Conservation (phyloP, 2,888 invertebrate species). For the Horisme vitalbata region DNA sequence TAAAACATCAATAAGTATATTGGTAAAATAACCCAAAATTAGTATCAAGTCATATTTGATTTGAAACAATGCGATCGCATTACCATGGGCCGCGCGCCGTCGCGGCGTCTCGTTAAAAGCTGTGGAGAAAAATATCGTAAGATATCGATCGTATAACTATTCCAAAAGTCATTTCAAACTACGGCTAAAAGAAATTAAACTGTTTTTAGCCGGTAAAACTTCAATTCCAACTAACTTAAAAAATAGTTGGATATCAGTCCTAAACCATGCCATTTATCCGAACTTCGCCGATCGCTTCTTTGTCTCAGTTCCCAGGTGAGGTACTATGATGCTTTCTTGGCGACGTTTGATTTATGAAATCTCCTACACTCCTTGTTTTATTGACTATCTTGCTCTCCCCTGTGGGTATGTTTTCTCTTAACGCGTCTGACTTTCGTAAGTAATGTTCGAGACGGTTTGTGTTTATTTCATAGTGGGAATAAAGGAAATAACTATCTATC, state of each 20-base stretch:
- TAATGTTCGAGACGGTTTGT: constrained; percentile 26
- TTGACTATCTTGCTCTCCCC: constrained; percentile 36
- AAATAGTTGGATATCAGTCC: constrained; percentile 3
- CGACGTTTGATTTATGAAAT: constrained; percentile 57
- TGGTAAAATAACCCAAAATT: too few relatives aligned
- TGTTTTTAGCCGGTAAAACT: constrained; percentile 1
- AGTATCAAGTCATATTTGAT: too few relatives aligned
- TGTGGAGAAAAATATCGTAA: too few relatives aligned
- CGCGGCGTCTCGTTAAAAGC: too few relatives aligned
- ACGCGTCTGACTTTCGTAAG: constrained; percentile 42
- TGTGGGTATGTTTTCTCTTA: constrained; percentile 48
- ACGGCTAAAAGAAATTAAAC: not conserved
- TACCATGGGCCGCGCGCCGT: too few relatives aligned
- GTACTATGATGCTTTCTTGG: constrained; percentile 43
- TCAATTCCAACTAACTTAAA: too few relatives aligned
- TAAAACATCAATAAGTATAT: too few relatives aligned
- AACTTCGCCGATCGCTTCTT: constrained; percentile 44
- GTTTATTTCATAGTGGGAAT: not conserved
- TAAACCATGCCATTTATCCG: constrained; percentile 45
- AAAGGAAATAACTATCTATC: too few relatives aligned
- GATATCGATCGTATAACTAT: too few relatives aligned
- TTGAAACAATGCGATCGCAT: too few relatives aligned
- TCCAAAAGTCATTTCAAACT: too few relatives aligned
- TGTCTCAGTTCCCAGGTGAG: constrained; percentile 47
- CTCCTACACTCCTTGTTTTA: constrained; percentile 46